Conservation (phyloP, 2,797 vertebrate species). For the Acestrorhynchus altus region DNA sequence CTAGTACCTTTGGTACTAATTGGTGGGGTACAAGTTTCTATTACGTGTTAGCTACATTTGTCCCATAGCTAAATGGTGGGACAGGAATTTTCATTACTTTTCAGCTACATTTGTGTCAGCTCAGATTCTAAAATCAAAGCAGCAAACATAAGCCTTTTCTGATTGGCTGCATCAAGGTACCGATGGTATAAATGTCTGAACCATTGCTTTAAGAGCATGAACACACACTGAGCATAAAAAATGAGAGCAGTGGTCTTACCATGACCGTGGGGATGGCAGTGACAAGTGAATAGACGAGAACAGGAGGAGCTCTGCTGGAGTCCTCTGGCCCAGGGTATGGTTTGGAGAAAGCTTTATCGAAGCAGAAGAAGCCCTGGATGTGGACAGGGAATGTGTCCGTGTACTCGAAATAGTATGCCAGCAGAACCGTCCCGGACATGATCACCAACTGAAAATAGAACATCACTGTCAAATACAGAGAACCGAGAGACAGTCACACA, state of each 20-base stretch:
- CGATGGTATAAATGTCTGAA: background rate
- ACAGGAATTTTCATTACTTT: no score
- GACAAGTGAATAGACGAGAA: constrained; percentile 89
- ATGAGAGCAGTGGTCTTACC: constrained; percentile 74
- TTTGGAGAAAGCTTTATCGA: constrained; percentile 87
- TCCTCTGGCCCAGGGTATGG: constrained; percentile 90
- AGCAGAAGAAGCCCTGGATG: constrained; percentile 93
- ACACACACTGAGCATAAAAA: constrained; percentile 31
- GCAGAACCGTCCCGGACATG: constrained; percentile 88
- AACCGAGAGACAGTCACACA: background rate
- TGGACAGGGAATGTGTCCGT: constrained; percentile 86
- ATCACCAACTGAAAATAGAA: constrained; percentile 88
- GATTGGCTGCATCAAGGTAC: no score
- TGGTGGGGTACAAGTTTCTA: no score
- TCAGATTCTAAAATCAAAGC: background rate
- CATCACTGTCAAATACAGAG: constrained; percentile 54
- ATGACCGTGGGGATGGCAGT: constrained; percentile 89
- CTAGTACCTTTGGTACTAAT: no score
- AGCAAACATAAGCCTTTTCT: background rate
- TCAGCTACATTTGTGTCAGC: no score
- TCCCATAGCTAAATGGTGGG: no score
- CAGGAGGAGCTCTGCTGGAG: constrained; percentile 87
- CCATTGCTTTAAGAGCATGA: background rate
- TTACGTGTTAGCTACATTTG: no score
- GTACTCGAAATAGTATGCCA: constrained; percentile 82